phyloP scores from a whole-genome alignment of 2,888 invertebrate genomes.

The Nephrocerus scutellatus region DNA sequence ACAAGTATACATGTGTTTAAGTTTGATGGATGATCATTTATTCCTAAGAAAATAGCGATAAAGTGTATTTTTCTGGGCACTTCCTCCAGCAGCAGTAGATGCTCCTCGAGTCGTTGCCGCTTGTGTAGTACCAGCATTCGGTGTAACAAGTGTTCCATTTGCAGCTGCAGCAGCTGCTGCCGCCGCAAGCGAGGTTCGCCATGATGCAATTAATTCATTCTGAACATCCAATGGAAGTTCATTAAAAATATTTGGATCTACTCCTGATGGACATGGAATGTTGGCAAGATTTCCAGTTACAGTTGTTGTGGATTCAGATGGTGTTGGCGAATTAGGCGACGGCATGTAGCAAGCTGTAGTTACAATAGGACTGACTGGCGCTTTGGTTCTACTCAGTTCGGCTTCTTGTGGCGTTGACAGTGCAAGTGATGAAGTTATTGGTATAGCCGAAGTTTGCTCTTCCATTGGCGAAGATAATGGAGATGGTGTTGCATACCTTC shows the following conservation, averaged over 20 bases:
- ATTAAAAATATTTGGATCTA: slow-evolving; percentile 62
- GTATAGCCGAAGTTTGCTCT: slow-evolving; percentile 26
- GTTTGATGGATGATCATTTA: slow-evolving; percentile 56
- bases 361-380: neutral
- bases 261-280: slow-evolving; percentile 58
- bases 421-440: slow-evolving; percentile 26
- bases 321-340: too few species aligned
- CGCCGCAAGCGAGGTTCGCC: slow-evolving; percentile 47
- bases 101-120: slow-evolving; percentile 3
- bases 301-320: slow-evolving; percentile 17
- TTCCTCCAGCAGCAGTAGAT: slow-evolving; percentile 43
- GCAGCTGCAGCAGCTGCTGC: slow-evolving; percentile 29
- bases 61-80: slow-evolving; percentile 52
- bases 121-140: neutral
- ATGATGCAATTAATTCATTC: slow-evolving; percentile 64
- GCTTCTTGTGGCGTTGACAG: slow-evolving; percentile 16
- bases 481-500: slow-evolving; percentile 31
- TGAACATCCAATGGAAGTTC: slow-evolving; percentile 66
- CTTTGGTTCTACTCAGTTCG: slow-evolving; percentile 5
- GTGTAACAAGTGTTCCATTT: neutral
- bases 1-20: too few species aligned
- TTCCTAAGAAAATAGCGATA: slow-evolving; percentile 64
- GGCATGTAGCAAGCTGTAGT: too few species aligned
- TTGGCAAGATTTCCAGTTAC: slow-evolving; percentile 34
- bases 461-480: slow-evolving; percentile 39